Conservation (phyloP, 2,113 vertebrate genomes). For the Pluvialis apricaria region DNA sequence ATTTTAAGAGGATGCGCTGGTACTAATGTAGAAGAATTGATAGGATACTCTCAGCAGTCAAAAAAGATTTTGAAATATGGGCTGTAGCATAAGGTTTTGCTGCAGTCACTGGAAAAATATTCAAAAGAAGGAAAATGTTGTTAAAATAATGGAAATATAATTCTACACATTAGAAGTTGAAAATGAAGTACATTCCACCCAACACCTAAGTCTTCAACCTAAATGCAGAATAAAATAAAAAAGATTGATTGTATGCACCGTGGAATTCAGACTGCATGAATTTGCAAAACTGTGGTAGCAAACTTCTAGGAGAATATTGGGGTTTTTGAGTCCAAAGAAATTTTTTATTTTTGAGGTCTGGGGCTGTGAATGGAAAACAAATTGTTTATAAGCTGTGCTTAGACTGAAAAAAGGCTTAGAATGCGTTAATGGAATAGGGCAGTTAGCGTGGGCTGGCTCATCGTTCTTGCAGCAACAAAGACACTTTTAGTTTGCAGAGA, state of each 20-base stretch:
- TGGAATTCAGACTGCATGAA: conserved; percentile 42
- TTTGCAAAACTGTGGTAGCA: conserved; percentile 3
- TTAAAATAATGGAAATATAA: neutral
- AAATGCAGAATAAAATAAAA: neutral
- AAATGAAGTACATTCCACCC: neutral
- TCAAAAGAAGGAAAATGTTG: neutral
- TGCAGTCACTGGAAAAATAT: conserved; percentile 15
- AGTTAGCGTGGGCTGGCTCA: conserved; percentile 4
- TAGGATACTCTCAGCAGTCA: neutral
- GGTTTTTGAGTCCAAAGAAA: neutral
- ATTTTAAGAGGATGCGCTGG: neutral
- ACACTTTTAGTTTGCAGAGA: conserved; percentile 11
- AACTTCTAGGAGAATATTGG: neutral
- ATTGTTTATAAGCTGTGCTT: conserved; percentile 9
- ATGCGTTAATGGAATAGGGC: neutral
- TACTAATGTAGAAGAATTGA: conserved; percentile 3
- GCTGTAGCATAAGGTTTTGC: conserved; percentile 12
- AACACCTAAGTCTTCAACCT: neutral
- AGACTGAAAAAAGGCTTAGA: neutral
- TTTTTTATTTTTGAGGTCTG: neutral
- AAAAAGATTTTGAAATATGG: neutral
- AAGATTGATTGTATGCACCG: neutral
- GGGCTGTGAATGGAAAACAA: conserved; percentile 8
- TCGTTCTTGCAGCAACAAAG: neutral
- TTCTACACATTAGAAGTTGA: neutral